Conservation (phyloP, 2,888 invertebrate species). For the Drosophila robusta region DNA sequence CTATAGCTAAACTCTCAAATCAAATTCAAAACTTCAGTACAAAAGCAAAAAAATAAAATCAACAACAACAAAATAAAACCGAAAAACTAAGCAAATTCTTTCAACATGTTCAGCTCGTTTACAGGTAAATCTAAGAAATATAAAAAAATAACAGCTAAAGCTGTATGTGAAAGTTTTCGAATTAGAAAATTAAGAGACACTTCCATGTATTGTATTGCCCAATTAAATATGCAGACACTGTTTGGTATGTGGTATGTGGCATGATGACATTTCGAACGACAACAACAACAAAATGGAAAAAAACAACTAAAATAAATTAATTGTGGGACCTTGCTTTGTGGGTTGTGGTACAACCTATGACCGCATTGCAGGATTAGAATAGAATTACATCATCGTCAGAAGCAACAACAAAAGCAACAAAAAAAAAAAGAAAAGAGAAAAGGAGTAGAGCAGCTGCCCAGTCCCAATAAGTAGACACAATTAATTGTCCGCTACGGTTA, state of each 20-base stretch:
- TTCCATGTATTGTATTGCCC: slow-evolving; percentile 6
- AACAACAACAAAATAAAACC: slow-evolving; percentile 15
- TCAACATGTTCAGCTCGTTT: slow-evolving; percentile 84
- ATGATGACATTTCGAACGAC: slow-evolving; percentile 15
- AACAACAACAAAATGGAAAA: slow-evolving; percentile 5
- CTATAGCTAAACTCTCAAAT: slow-evolving; percentile 30
- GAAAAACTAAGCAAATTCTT: slow-evolving; percentile 18
- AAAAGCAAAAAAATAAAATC: slow-evolving; percentile 10
- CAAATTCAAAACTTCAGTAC: slow-evolving; percentile 6
- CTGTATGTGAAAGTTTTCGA: slow-evolving; percentile 66
- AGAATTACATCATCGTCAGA: slow-evolving; percentile 63
- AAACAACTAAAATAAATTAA: slow-evolving; percentile 8
- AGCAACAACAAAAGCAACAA: neutral
- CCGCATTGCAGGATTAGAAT: slow-evolving; percentile 56
- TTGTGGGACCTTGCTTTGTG: slow-evolving; percentile 16
- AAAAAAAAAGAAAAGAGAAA: neutral
- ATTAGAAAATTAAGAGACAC: slow-evolving; percentile 48
- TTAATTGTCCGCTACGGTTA: slow-evolving; percentile 59
- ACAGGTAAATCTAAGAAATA: slow-evolving; percentile 80
- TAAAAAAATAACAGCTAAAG: slow-evolving; percentile 13
- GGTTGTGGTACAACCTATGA: slow-evolving; percentile 41
- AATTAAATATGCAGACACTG: slow-evolving; percentile 35
- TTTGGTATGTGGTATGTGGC: slow-evolving; percentile 24
- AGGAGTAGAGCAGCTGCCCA: slow-evolving; percentile 3
- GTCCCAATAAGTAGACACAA: slow-evolving; percentile 29